Conservation (phyloP, 2,888 invertebrate genomes). For the Tuta absoluta region DNA sequence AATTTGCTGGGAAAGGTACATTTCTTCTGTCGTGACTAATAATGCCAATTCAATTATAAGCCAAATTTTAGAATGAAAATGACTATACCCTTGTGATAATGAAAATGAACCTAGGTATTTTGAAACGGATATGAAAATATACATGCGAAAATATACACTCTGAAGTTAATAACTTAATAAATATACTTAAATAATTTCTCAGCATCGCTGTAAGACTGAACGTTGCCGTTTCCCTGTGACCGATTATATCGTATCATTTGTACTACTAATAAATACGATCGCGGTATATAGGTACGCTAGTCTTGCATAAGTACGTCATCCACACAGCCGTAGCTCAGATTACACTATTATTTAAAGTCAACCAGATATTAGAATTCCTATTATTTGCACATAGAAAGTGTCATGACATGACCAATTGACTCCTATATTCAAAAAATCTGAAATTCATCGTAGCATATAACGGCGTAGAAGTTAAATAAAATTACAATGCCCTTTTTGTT, state of each 20-base stretch:
- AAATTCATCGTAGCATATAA: no score
- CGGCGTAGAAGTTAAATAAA: no score
- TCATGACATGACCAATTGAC: no score
- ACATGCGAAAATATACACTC: neutral
- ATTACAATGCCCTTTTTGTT: no score
- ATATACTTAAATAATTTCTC: constrained; percentile 6
- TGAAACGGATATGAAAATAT: neutral
- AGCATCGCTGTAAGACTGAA: constrained; percentile 2
- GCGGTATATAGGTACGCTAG: neutral
- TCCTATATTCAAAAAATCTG: no score
- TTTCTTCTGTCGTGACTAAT: no score
- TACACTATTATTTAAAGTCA: neutral
- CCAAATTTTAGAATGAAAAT: no score
- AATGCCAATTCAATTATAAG: no score
- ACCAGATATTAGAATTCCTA: neutral
- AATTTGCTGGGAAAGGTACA: neutral
- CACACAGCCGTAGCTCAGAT: neutral
- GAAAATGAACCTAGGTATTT: neutral
- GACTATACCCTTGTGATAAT: no score
- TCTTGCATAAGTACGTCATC: constrained; percentile 5
- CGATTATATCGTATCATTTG: constrained; percentile 20
- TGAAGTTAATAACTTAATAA: constrained; percentile 6
- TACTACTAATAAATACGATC: constrained; percentile 1
- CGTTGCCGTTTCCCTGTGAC: constrained; percentile 10
- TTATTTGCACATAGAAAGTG: no score